phyloP scores from a whole-genome alignment of 2,888 invertebrate species.

The Diogma glabrata region DNA sequence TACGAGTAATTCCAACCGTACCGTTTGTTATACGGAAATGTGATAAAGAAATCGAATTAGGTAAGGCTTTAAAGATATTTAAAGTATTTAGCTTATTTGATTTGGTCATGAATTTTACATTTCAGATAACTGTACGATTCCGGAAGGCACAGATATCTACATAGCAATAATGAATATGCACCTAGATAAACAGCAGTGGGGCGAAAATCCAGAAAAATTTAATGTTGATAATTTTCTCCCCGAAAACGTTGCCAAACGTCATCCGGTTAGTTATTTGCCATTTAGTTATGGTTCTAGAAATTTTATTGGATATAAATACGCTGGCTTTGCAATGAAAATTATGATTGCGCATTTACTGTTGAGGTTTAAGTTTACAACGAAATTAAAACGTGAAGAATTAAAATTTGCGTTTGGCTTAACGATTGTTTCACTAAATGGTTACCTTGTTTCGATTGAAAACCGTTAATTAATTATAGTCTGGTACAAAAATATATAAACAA shows the following conservation, averaged over 20 bases:
- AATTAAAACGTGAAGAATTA: not conserved
- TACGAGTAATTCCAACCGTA: not conserved
- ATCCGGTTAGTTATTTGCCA: not conserved
- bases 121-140: not conserved
- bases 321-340: not conserved
- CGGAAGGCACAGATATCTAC: not conserved
- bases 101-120: too few species aligned
- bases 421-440: too few species aligned
- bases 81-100: too few species aligned
- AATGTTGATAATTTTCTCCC: constrained; percentile 1
- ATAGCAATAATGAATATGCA: not conserved
- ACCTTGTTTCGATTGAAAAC: too few species aligned
- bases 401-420: not conserved
- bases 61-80: not conserved
- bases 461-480: too few species aligned
- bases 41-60: not conserved
- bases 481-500: too few species aligned
- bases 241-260: not conserved
- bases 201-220: not conserved
- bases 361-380: not conserved
- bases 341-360: not conserved
- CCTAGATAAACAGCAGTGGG: not conserved
- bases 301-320: not conserved
- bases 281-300: not conserved
- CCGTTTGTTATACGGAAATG: not conserved